Conservation (phyloP, 1,140 invertebrate genomes). For the Drosophila carrolli region DNA sequence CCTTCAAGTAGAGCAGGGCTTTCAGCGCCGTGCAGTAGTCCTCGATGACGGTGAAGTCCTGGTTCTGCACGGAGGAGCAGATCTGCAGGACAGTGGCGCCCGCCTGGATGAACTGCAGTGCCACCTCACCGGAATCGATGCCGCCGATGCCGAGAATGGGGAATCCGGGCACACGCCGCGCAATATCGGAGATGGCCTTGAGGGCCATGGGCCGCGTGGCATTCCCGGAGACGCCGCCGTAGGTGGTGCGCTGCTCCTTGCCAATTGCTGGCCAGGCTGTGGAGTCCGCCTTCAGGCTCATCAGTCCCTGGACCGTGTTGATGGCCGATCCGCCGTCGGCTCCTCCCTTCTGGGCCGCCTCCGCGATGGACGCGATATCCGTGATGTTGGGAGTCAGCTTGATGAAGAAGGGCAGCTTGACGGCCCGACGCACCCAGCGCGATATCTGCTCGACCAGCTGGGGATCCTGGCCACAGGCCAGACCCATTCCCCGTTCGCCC, state of each 20-base stretch:
- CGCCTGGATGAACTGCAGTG: constrained; percentile 96
- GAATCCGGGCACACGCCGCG: constrained; percentile 92
- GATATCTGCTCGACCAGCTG: constrained; percentile 95
- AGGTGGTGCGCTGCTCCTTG: constrained; percentile 92
- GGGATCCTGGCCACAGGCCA: constrained; percentile 98
- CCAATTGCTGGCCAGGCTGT: constrained; percentile 97
- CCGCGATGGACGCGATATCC: constrained; percentile 94
- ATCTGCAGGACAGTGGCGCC: constrained; percentile 97
- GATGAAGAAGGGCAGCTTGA: constrained; percentile 98
- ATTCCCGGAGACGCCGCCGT: constrained; percentile 98
- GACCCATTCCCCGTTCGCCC: constrained; percentile 98
- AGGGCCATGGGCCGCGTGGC: constrained; percentile 97
- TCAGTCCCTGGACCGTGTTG: constrained; percentile 97
- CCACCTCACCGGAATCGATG: constrained; percentile 97
- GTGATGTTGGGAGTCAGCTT: constrained; percentile 99
- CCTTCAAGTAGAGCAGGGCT: constrained; percentile 93
- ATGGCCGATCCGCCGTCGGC: constrained; percentile 98
- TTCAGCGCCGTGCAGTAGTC: constrained; percentile 97
- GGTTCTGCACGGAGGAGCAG: constrained; percentile 98
- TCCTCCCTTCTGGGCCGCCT: constrained; percentile 96
- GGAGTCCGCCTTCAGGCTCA: constrained; percentile 92
- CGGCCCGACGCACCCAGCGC: constrained; percentile 92
- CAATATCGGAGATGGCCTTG: constrained; percentile 94
- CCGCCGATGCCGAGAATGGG: constrained; percentile 98
- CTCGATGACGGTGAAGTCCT: constrained; percentile 97